phyloP scores from a whole-genome alignment of 1,140 invertebrate species.

The Cheumatopsyche charites region DNA sequence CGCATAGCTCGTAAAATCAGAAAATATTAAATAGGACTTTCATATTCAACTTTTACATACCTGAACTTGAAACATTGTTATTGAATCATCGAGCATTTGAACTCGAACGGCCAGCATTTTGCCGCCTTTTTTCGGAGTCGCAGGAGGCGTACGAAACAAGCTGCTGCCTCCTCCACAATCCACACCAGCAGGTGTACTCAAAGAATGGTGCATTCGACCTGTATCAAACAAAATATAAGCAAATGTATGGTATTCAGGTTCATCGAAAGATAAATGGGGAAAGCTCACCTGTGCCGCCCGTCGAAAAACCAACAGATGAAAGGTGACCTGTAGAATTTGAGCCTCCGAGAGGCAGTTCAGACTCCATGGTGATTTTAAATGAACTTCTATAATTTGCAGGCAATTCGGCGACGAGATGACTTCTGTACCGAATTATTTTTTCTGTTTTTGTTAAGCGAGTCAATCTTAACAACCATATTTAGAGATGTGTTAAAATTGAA shows the following conservation, averaged over 20 bases:
- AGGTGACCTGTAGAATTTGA: conserved; percentile 61
- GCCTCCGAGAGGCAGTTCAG: conserved; percentile 59
- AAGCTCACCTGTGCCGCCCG: conserved; percentile 39
- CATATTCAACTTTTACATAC: no score
- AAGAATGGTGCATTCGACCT: conserved; percentile 79
- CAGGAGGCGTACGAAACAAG: conserved; percentile 68
- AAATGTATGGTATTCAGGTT: neutral
- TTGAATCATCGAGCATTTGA: conserved; percentile 86
- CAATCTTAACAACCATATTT: neutral
- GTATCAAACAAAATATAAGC: neutral
- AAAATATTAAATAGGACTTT: no score
- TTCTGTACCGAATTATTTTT: neutral
- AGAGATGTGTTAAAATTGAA: neutral
- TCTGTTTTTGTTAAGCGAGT: neutral
- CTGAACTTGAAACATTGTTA: conserved; percentile 91
- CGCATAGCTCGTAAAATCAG: no score
- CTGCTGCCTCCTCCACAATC: conserved; percentile 67
- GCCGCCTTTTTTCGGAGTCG: conserved; percentile 79
- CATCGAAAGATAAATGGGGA: neutral
- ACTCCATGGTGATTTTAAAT: conserved; percentile 53
- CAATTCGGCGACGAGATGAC: neutral
- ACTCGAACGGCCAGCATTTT: conserved; percentile 87
- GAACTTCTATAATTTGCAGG: neutral
- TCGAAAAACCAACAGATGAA: conserved; percentile 53
- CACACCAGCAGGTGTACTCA: conserved; percentile 81